A percentile compares a stretch with the other conserved stretches of the same genome.
Evolutionary conservation across 2,113 vertebrate genomes (phyloP).

Genomic region (Carassius auratus): DNA sequence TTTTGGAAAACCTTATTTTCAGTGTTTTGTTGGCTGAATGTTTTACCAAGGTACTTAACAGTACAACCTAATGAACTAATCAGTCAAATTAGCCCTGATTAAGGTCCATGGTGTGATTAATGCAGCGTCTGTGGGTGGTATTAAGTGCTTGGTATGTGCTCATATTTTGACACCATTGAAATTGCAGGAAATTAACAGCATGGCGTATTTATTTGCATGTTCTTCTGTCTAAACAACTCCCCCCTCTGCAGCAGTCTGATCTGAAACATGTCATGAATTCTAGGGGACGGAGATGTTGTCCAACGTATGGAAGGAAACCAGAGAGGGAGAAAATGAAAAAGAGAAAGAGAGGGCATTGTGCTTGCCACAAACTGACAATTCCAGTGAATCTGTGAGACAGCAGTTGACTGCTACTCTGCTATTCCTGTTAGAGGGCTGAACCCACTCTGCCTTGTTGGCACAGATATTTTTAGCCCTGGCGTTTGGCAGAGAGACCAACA

Average conservation of each 20-base stretch:
- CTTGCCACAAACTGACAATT: slow-evolving; percentile 22
- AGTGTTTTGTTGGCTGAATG: background rate
- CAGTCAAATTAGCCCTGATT: background rate
- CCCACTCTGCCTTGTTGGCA: slow-evolving; percentile 40
- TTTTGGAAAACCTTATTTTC: background rate
- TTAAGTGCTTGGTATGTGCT: background rate
- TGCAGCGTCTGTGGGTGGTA: background rate
- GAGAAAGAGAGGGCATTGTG: background rate
- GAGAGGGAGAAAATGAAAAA: slow-evolving; percentile 2
- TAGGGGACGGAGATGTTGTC: background rate
- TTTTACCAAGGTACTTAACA: background rate
- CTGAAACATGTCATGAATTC: slow-evolving; percentile 8
- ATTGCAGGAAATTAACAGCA: background rate
- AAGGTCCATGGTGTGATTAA: background rate
- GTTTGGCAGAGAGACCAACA: slow-evolving; percentile 34
- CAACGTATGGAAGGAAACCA: background rate
- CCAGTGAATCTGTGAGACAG: slow-evolving; percentile 22
- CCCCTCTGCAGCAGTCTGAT: background rate
- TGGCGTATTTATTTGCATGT: background rate
- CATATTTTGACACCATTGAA: slow-evolving; percentile 10
- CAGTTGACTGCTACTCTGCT: slow-evolving; percentile 32
- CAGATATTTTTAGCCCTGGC: slow-evolving; percentile 44
- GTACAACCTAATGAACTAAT: background rate
- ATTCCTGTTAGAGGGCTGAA: slow-evolving; percentile 32
- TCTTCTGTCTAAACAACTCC: background rate